Evolutionary conservation across 30 jellyfish, hydroid and myxozoan genomes (phyloP).

Genomic region (Aurelia sp.): DNA sequence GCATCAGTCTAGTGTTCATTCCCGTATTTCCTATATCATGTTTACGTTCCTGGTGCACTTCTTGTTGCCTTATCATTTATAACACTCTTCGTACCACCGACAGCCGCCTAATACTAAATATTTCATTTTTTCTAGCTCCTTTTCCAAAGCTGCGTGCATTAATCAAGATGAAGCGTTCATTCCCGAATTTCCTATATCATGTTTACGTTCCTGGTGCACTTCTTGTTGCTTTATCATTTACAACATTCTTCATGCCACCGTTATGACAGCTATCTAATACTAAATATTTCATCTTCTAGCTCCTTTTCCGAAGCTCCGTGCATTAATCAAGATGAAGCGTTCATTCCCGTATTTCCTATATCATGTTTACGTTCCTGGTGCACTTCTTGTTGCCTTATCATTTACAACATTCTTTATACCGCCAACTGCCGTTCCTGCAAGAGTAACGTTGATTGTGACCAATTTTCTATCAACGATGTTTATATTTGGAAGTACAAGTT

Average conservation of each 20-base stretch:
- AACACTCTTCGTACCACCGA: conserved; percentile 66
- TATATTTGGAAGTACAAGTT: conserved; percentile 60
- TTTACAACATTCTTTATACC: conserved; percentile 74
- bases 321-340: conserved; percentile 40
- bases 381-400: conserved; percentile 47
- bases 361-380: conserved; percentile 72
- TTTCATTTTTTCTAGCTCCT: conserved; percentile 28
- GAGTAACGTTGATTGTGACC: conserved; percentile 76
- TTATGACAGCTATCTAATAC: too few species aligned
- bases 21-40: conserved; percentile 64
- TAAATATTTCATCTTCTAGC: conserved; percentile 6
- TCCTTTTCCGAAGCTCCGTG: conserved; percentile 38
- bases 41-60: conserved; percentile 63
- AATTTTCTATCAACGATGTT: conserved; percentile 66
- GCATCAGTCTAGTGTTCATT: too few species aligned
- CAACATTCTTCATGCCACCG: conserved; percentile 77
- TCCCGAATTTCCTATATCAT: conserved; percentile 62
- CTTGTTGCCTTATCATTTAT: conserved; percentile 61
- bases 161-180: conserved; percentile 46
- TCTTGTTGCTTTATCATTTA: conserved; percentile 53
- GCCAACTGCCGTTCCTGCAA: conserved; percentile 72
- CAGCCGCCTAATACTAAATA: conserved; percentile 15
- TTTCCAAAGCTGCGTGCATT: conserved; percentile 32
- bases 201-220: conserved; percentile 67
- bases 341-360: conserved; percentile 58